Percentiles rank a stretch among this genome's conserved stretches.
phyloP scores from a whole-genome alignment of 1,140 invertebrate genomes.

The Drosophila bocki region DNA sequence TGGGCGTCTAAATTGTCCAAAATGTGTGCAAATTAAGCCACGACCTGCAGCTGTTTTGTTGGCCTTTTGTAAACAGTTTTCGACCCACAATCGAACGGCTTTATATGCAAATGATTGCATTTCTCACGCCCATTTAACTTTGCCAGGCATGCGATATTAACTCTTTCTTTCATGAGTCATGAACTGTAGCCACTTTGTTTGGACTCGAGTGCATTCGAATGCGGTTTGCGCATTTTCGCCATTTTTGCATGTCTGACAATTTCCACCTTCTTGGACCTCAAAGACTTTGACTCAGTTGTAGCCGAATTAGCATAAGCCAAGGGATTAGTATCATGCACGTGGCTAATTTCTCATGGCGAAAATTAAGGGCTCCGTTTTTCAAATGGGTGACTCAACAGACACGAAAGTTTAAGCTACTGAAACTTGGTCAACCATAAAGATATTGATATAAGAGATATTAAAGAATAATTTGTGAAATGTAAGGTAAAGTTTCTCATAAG shows the following conservation, averaged over 20 bases:
- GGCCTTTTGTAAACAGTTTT: conserved; percentile 51
- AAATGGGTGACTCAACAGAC: conserved; percentile 8
- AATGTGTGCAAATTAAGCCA: conserved; percentile 26
- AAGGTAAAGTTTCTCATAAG: not conserved
- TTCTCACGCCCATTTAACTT: conserved; percentile 47
- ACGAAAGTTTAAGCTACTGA: not conserved
- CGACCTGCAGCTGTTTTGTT: conserved; percentile 14
- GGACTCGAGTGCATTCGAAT: conserved; percentile 48
- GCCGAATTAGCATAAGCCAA: conserved; percentile 66
- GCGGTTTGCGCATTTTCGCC: conserved; percentile 53
- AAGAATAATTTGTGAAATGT: not conserved
- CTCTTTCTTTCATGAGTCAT: conserved; percentile 30
- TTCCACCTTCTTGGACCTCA: conserved; percentile 28
- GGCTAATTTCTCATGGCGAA: conserved; percentile 23
- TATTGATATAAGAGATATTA: not conserved
- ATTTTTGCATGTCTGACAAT: conserved; percentile 35
- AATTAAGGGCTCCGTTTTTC: not conserved
- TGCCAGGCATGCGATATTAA: conserved; percentile 17
- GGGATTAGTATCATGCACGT: conserved; percentile 59
- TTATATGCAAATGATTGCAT: conserved; percentile 80
- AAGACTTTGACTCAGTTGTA: conserved; percentile 52
- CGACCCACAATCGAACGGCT: conserved; percentile 67
- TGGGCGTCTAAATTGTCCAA: conserved; percentile 14
- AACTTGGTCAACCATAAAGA: not conserved
- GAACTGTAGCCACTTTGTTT: conserved; percentile 50